Evolutionary conservation across 1,140 invertebrate genomes (phyloP).

Genomic region (Drosophila parvula): DNA sequence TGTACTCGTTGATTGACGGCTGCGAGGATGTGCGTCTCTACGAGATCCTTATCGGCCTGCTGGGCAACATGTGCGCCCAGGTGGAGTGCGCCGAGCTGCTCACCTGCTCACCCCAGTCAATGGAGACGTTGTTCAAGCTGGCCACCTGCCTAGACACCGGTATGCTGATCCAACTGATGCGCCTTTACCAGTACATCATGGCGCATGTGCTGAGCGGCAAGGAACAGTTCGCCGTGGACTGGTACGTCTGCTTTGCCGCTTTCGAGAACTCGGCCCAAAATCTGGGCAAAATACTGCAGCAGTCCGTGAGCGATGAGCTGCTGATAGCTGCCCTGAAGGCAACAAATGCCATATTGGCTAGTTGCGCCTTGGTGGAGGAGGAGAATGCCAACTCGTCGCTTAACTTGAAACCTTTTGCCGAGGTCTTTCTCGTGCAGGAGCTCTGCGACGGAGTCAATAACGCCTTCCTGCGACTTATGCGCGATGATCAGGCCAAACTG

Average conservation of each 20-base stretch:
- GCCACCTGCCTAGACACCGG: constrained; percentile 87
- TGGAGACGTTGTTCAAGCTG: constrained; percentile 85
- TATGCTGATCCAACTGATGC: constrained; percentile 88
- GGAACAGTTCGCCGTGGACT: constrained; percentile 74
- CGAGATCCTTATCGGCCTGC: constrained; percentile 90
- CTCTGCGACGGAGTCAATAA: constrained; percentile 73
- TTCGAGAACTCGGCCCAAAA: constrained; percentile 85
- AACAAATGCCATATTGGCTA: constrained; percentile 85
- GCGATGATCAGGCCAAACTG: constrained; percentile 59
- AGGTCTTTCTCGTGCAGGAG: constrained; percentile 70
- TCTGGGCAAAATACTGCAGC: constrained; percentile 88
- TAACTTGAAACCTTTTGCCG: constrained; percentile 66
- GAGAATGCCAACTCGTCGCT: constrained; percentile 52
- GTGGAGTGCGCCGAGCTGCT: constrained; percentile 83
- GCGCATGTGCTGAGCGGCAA: constrained; percentile 76
- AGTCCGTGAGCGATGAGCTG: constrained; percentile 88
- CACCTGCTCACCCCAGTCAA: constrained; percentile 82
- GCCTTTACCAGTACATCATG: constrained; percentile 86
- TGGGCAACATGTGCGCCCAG: constrained; percentile 88
- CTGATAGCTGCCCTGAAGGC: constrained; percentile 86
- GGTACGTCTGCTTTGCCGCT: constrained; percentile 65
- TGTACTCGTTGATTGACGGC: constrained; percentile 83
- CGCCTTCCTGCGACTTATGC: constrained; percentile 76
- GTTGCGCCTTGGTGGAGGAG: constrained; percentile 77
- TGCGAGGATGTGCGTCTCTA: constrained; percentile 86